A percentile compares a stretch with the other conserved stretches of the same genome.
These are phyloP conservation scores for Macrobrachium nipponense DNA, from an alignment of 1,140 invertebrate species.

Conservation along the genomic window DNA sequence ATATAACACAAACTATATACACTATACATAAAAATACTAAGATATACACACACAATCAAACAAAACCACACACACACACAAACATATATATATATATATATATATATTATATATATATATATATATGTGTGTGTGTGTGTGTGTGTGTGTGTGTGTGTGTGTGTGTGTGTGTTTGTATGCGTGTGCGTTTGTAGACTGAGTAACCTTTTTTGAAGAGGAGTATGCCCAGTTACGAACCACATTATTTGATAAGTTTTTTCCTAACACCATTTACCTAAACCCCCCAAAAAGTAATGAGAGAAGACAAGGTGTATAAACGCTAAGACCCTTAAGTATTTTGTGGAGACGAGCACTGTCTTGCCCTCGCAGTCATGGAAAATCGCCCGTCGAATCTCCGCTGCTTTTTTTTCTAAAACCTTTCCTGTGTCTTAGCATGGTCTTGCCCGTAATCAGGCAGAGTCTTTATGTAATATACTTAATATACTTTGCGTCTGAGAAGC, in stretches of 20 bases:
- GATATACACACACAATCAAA: too few relatives aligned
- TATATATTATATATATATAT: neutral
- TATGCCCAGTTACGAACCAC: neutral
- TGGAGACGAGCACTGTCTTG: neutral
- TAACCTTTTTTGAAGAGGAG: neutral
- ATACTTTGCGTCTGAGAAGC: constrained; percentile 39
- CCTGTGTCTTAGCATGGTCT: neutral
- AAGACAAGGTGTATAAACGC: too few relatives aligned
- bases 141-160: neutral
- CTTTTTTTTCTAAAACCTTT: neutral
- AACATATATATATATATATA: neutral
- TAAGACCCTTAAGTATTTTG: too few relatives aligned
- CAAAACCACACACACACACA: neutral
- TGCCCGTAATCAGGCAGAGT: constrained; percentile 29
- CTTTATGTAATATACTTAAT: constrained; percentile 56
- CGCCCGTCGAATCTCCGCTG: too few relatives aligned
- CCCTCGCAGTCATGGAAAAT: neutral
- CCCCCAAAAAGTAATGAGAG: neutral
- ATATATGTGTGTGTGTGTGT: neutral
- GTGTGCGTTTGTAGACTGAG: neutral
- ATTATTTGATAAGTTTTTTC: too few relatives aligned
- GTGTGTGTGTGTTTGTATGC: neutral
- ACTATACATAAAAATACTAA: too few relatives aligned
- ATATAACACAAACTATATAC: too few relatives aligned
- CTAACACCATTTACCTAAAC: neutral